These are phyloP conservation scores for Vulpes vulpes DNA, from an alignment of 2,113 vertebrate species.

Conservation along the genomic window DNA sequence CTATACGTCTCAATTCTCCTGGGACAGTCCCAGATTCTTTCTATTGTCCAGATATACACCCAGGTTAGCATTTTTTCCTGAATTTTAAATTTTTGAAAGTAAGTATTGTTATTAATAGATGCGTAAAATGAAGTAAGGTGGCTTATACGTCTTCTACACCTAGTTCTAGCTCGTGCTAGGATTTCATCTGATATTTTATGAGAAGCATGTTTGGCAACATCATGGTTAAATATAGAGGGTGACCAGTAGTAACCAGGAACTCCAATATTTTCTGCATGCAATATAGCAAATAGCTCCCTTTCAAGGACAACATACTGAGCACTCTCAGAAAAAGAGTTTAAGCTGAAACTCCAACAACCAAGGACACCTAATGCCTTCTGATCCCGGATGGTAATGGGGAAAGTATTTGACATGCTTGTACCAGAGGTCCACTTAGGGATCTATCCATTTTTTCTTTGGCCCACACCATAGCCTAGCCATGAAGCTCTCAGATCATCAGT, in stretches of 20 bases:
- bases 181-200: not conserved
- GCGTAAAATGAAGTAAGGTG: not conserved
- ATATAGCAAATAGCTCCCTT: not conserved
- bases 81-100: slow-evolving; percentile 28
- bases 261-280: not conserved
- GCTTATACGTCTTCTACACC: not conserved
- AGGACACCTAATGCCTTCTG: not conserved
- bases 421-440: not conserved
- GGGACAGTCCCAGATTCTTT: not conserved
- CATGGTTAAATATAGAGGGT: not conserved
- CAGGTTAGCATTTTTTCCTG: not conserved
- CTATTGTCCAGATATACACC: slow-evolving; percentile 9
- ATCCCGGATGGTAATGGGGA: not conserved
- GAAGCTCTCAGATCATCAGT: not conserved
- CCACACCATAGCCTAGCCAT: not conserved
- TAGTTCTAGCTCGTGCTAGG: not conserved
- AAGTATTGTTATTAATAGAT: not conserved
- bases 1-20: slow-evolving; percentile 15
- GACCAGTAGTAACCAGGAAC: not conserved
- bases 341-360: not conserved
- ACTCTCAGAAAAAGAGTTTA: not conserved
- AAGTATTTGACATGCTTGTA: not conserved
- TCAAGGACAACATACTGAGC: not conserved
- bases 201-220: not conserved
- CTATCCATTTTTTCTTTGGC: not conserved